Evolutionary conservation across 2,888 invertebrate species (phyloP).

Genomic region (Germaria angustata): DNA sequence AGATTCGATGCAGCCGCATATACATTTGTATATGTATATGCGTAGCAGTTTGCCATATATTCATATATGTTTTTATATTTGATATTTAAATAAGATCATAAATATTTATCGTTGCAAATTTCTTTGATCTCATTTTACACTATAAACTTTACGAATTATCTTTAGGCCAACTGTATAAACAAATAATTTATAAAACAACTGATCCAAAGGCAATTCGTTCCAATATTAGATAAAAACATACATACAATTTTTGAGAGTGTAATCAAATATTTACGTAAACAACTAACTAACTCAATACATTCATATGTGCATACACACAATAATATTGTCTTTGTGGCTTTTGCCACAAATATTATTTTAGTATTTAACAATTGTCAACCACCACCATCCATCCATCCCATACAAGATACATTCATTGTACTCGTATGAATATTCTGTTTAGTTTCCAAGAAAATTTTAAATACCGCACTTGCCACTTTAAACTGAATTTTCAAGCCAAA

Average conservation of each 20-base stretch:
- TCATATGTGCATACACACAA: background rate
- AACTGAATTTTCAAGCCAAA: conserved; percentile 57
- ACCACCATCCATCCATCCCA: conserved; percentile 1
- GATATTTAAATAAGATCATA: too few relatives aligned
- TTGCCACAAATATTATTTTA: conserved; percentile 25
- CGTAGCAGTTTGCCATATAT: too few relatives aligned
- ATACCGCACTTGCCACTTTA: conserved; percentile 65
- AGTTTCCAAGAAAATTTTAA: conserved; percentile 66
- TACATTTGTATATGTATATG: too few relatives aligned
- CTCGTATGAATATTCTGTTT: conserved; percentile 51
- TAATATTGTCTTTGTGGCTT: background rate
- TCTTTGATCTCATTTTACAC: too few relatives aligned
- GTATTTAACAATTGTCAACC: conserved; percentile 35
- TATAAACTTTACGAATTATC: too few relatives aligned
- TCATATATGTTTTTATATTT: too few relatives aligned
- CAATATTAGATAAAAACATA: too few relatives aligned
- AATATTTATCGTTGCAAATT: too few relatives aligned
- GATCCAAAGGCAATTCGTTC: too few relatives aligned
- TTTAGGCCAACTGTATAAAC: too few relatives aligned
- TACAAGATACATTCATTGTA: conserved; percentile 29
- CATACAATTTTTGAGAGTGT: conserved; percentile 25
- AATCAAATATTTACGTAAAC: conserved; percentile 19
- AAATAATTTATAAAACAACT: too few relatives aligned
- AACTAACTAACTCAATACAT: conserved; percentile 12
- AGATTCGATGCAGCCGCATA: too few relatives aligned